Base-by-base conservation (phyloP, 2,797 vertebrate species). In the Spinus pinus region DNA sequence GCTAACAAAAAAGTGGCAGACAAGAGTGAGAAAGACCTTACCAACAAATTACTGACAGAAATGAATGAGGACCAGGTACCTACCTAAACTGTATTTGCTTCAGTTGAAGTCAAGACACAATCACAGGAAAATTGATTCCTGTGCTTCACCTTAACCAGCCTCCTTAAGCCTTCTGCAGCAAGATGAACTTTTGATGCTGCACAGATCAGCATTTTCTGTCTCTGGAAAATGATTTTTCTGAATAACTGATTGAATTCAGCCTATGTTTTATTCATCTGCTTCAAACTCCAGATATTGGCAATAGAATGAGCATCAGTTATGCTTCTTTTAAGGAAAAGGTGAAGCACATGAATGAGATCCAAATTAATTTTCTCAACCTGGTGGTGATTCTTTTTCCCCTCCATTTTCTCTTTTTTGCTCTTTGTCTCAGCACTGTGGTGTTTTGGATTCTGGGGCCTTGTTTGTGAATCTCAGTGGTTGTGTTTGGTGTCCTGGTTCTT, bases 1-100 rank as follows among this genome's bases (percentile, higher is more conserved):
- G 98, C 98, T 99, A 99, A 98, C 98, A 99, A 97, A 99, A 99
- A 99, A 97, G 98, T 98, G 97, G 98, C 98, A 98, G 99, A 99
- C 99, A 99, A 99, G 99, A 99, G 98, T 98, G 98, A 99, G 98
- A 99, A 99, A 99, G 99, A 99, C 98, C 98, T 99, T 99, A 98
- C 99, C 98, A 99, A 99, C 99, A 99, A 98, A 98, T 99, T 99
- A 99, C 99, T 99, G 98, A 99, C 99, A 99, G 99, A 99, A 99
- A 99, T 99, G 98, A 98, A 98, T 99, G 98, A 99, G 98, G 98
- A 98, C 98, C 99, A 99, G 99, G 99, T 99, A 99, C 98, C 98
- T 93, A 96, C 97, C 96, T 95, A 98, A 95, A 88, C 69, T 97
- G 87, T 97, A 94, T 97, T 97, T 98, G 73, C 97, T 97, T 97